phyloP scores from a whole-genome alignment of 2,888 invertebrate genomes.

The Terebella lapidaria region DNA sequence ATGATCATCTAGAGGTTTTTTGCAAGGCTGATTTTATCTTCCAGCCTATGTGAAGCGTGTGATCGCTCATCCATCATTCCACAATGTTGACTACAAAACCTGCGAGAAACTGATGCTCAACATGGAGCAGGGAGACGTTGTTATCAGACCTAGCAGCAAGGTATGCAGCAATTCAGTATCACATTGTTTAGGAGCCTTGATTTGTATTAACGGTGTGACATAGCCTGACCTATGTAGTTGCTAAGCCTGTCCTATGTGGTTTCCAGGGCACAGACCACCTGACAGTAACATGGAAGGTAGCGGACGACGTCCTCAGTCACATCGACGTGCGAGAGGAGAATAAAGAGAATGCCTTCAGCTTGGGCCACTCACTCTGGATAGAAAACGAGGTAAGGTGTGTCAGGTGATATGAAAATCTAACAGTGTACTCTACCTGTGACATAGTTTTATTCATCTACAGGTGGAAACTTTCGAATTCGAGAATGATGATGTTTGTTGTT shows the following conservation, averaged over 20 bases:
- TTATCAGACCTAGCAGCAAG: constrained; percentile 94
- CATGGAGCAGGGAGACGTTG: constrained; percentile 95
- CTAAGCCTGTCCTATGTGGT: background rate
- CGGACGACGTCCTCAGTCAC: constrained; percentile 89
- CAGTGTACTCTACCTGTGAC: too few species aligned
- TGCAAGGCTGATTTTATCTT: too few species aligned
- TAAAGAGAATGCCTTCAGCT: constrained; percentile 91
- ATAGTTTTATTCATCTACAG: too few species aligned
- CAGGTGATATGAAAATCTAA: too few species aligned
- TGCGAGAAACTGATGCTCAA: constrained; percentile 84
- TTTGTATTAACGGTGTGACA: too few species aligned
- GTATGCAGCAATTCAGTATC: constrained; percentile 54
- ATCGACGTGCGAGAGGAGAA: constrained; percentile 93
- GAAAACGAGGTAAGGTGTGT: constrained; percentile 55
- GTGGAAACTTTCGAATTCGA: too few species aligned
- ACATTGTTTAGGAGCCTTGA: background rate
- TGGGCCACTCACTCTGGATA: constrained; percentile 84
- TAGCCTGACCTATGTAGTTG: background rate
- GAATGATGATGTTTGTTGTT: too few species aligned
- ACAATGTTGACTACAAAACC: constrained; percentile 84
- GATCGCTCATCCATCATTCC: constrained; percentile 95
- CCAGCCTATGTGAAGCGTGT: constrained; percentile 67
- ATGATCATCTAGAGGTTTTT: too few species aligned
- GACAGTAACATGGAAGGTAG: constrained; percentile 98
- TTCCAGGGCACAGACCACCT: constrained; percentile 79